These are phyloP conservation scores for Paratrypauchen microcephalus DNA, from an alignment of 2,797 vertebrate genomes.

Conservation along the genomic window DNA sequence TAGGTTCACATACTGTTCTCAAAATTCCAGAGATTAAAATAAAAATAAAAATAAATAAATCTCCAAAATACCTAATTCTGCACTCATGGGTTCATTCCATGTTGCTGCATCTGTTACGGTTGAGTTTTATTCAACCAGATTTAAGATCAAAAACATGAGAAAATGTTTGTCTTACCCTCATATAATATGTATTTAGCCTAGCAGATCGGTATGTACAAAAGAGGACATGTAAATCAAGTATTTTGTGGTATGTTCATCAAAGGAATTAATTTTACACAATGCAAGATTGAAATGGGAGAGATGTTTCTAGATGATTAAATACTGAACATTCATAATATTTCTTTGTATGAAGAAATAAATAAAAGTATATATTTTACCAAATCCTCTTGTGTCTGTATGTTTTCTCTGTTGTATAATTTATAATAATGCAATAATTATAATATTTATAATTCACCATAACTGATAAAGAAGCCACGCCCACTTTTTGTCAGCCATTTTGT, in stretches of 20 bases:
- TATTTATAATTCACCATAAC: too few species aligned
- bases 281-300: conserved; percentile 78
- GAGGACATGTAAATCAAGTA: conserved; percentile 84
- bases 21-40: conserved; percentile 36
- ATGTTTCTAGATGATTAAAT: conserved; percentile 96
- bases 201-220: conserved; percentile 83
- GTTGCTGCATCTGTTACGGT: conserved; percentile 83
- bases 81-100: conserved; percentile 71
- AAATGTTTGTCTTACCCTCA: conserved; percentile 77
- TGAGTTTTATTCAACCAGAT: conserved; percentile 91
- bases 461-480: background rate
- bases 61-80: conserved; percentile 30
- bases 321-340: conserved; percentile 95
- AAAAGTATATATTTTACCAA: conserved; percentile 95
- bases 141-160: conserved; percentile 78
- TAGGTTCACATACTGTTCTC: conserved; percentile 19
- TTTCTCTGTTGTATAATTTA: conserved; percentile 1
- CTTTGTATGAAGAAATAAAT: conserved; percentile 99
- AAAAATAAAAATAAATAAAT: conserved; percentile 44
- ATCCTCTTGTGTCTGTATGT: conserved; percentile 19
- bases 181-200: conserved; percentile 85
- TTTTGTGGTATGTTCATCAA: conserved; percentile 95
- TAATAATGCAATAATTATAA: too few species aligned
- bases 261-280: conserved; percentile 95
- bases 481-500: conserved; percentile 1